Conservation (phyloP, 2,888 invertebrate species). For the Sepioteuthis lessoniana region DNA sequence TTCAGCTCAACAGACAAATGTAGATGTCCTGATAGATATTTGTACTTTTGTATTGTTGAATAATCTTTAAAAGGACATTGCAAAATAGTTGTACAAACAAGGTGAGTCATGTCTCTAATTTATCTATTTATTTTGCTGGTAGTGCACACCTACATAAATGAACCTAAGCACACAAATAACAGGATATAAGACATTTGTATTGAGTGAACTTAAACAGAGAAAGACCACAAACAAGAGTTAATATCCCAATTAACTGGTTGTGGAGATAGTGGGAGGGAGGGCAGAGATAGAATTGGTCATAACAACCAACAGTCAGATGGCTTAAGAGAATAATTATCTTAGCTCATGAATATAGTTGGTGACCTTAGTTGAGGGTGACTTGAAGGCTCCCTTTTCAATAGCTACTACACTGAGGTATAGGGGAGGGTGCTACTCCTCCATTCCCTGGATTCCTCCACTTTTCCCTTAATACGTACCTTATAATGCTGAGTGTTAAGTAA, state of each 20-base stretch:
- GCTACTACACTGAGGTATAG: no score
- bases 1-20: neutral
- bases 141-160: neutral
- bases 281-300: neutral
- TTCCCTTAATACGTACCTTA: no score
- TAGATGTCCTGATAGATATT: neutral
- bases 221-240: neutral
- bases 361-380: no score
- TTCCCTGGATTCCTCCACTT: no score
- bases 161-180: neutral
- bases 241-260: neutral
- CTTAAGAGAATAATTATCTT: neutral
- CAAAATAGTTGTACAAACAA: neutral
- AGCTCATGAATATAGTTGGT: neutral
- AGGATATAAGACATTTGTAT: slow-evolving; percentile 13
- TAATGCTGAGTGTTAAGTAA: no score
- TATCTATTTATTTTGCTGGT: neutral
- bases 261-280: neutral
- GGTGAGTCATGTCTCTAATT: neutral
- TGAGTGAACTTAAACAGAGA: neutral
- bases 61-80: neutral
- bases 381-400: no score
- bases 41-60: neutral
- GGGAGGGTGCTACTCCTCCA: no score
- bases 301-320: neutral